Percentiles rank a stretch among this genome's conserved stretches.
Evolutionary conservation across 2,888 invertebrate genomes (phyloP).

Genomic region (Dynastes maya): DNA sequence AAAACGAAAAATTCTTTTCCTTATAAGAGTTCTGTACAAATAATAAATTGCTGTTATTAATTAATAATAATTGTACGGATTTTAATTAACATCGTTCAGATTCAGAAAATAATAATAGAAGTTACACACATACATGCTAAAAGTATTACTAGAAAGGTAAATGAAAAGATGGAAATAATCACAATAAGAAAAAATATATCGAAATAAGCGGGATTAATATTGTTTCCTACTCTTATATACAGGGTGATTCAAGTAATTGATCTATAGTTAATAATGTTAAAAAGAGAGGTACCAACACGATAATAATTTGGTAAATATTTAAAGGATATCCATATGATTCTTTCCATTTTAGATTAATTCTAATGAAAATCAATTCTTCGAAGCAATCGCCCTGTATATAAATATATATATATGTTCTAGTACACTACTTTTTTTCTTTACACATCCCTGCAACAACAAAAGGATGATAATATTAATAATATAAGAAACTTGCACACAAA

Average conservation of each 20-base stretch:
- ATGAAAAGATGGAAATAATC: conserved; percentile 22
- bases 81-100: background rate
- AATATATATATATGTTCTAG: background rate
- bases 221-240: background rate
- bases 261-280: too few species aligned
- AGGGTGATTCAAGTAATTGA: background rate
- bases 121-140: conserved; percentile 27
- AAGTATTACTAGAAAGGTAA: conserved; percentile 13
- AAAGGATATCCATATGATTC: too few species aligned
- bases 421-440: conserved; percentile 19
- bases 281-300: too few species aligned
- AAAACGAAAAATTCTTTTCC: conserved; percentile 30
- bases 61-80: background rate
- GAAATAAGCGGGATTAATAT: background rate
- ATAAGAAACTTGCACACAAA: conserved; percentile 67
- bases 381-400: background rate
- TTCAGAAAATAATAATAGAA: conserved; percentile 15
- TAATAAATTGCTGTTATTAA: conserved; percentile 2
- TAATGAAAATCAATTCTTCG: background rate
- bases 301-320: too few species aligned
- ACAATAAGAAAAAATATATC: background rate
- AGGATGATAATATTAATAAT: conserved; percentile 60
- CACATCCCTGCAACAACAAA: conserved; percentile 65
- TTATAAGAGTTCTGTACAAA: conserved; percentile 15
- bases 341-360: too few species aligned